Evolutionary conservation across 2,888 invertebrate genomes (phyloP).

Genomic region (Acrocera orbiculus): DNA sequence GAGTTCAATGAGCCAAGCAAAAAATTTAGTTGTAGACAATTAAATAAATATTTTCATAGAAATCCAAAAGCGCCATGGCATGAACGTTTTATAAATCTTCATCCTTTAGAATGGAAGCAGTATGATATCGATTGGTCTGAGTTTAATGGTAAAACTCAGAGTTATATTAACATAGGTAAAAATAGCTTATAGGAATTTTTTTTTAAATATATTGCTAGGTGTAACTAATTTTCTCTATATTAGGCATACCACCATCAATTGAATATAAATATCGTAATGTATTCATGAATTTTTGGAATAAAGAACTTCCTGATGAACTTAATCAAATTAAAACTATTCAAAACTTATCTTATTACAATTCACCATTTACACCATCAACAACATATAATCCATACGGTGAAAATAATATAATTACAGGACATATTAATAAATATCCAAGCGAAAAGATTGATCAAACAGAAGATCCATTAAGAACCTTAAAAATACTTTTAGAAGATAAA

Average conservation of each 20-base stretch:
- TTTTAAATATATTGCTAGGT: neutral
- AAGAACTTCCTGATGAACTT: slow-evolving; percentile 56
- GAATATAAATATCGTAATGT: slow-evolving; percentile 58
- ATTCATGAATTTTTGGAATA: slow-evolving; percentile 71
- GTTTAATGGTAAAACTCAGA: slow-evolving; percentile 54
- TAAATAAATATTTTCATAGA: slow-evolving; percentile 30
- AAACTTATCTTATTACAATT: too few relatives aligned
- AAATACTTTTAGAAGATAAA: slow-evolving; percentile 24
- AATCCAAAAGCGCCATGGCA: slow-evolving; percentile 60
- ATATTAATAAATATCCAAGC: slow-evolving; percentile 29
- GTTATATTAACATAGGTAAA: slow-evolving; percentile 52
- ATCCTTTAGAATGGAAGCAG: slow-evolving; percentile 46
- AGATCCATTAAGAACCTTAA: slow-evolving; percentile 26
- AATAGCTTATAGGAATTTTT: neutral
- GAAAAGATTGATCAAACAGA: slow-evolving; percentile 19
- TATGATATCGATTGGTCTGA: slow-evolving; percentile 71
- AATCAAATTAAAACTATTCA: slow-evolving; percentile 32
- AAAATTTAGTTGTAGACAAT: too few relatives aligned
- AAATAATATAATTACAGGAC: slow-evolving; percentile 25
- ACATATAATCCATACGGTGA: too few relatives aligned
- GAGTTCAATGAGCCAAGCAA: too few relatives aligned
- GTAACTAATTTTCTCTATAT: neutral
- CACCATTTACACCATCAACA: too few relatives aligned
- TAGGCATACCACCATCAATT: slow-evolving; percentile 55
- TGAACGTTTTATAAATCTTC: slow-evolving; percentile 43